Conservation (phyloP, 2,113 vertebrate genomes). For the Etheostoma cragini region DNA sequence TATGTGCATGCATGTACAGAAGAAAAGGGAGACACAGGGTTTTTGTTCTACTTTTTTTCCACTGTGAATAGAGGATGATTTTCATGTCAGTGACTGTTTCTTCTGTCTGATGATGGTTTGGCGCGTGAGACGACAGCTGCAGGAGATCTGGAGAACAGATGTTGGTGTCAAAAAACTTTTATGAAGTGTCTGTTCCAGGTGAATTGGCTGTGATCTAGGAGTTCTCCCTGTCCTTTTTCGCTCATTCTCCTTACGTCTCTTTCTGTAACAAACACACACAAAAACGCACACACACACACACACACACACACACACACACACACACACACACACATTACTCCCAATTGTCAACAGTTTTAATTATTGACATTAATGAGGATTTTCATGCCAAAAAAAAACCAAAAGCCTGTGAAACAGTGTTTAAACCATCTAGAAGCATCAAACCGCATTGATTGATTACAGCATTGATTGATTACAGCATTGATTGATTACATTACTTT, state of each 20-base stretch:
- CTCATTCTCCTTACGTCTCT: conserved; percentile 4
- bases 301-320: neutral
- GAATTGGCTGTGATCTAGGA: conserved; percentile 49
- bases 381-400: neutral
- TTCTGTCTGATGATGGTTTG: neutral
- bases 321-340: neutral
- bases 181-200: conserved; percentile 39
- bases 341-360: neutral
- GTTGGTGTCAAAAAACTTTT: conserved; percentile 65
- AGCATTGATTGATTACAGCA: too few relatives aligned
- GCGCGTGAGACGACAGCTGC: conserved; percentile 48
- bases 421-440: neutral
- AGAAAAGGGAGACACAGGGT: neutral
- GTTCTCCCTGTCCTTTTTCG: conserved; percentile 10
- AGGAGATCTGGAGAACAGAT: conserved; percentile 56
- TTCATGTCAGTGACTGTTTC: conserved; percentile 1
- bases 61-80: conserved; percentile 15
- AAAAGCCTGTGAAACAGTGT: neutral
- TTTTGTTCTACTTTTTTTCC: too few relatives aligned
- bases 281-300: neutral
- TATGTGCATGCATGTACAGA: conserved; percentile 6
- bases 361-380: neutral
- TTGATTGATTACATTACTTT: neutral
- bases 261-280: neutral
- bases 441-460: neutral